Percentiles rank a stretch among this genome's conserved stretches.
Evolutionary conservation across 1,140 invertebrate genomes (phyloP).

Genomic region (Tetramorium simillimum): DNA sequence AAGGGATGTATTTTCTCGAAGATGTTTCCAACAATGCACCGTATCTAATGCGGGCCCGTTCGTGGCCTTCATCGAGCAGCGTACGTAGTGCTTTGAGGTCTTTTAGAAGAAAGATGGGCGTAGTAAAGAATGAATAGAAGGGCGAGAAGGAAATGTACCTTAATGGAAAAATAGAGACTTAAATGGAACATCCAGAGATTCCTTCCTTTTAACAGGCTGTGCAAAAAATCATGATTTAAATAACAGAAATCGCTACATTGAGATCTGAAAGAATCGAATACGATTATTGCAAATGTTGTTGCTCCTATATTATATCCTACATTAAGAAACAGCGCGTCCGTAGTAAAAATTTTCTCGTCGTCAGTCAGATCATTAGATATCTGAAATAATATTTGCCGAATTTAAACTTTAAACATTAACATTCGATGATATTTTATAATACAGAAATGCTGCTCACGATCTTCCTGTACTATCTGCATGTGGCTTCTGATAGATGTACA

Average conservation of each 20-base stretch:
- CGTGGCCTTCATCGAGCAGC: slow-evolving; percentile 4
- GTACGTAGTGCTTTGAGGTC: slow-evolving; percentile 30
- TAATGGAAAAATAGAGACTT: slow-evolving; percentile 57
- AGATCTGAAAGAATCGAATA: neutral
- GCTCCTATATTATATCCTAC: no score
- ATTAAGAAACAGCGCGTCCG: neutral
- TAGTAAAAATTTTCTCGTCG: neutral
- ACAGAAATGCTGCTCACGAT: neutral
- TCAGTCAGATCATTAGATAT: neutral
- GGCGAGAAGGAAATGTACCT: neutral
- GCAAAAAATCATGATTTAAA: neutral
- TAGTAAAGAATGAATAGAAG: slow-evolving; percentile 19
- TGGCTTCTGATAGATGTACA: neutral
- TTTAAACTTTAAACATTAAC: neutral
- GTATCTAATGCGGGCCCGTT: slow-evolving; percentile 13
- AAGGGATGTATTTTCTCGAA: slow-evolving; percentile 30
- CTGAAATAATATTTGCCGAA: neutral
- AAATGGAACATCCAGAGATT: neutral
- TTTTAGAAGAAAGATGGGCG: slow-evolving; percentile 32
- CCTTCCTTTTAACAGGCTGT: neutral
- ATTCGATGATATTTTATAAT: neutral
- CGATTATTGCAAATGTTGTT: neutral
- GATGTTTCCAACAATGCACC: slow-evolving; percentile 16
- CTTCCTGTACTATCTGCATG: neutral
- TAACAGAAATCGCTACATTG: slow-evolving; percentile 1